Conservation (phyloP, 2,888 invertebrate species). For the Brachypalpus laphriformis region DNA sequence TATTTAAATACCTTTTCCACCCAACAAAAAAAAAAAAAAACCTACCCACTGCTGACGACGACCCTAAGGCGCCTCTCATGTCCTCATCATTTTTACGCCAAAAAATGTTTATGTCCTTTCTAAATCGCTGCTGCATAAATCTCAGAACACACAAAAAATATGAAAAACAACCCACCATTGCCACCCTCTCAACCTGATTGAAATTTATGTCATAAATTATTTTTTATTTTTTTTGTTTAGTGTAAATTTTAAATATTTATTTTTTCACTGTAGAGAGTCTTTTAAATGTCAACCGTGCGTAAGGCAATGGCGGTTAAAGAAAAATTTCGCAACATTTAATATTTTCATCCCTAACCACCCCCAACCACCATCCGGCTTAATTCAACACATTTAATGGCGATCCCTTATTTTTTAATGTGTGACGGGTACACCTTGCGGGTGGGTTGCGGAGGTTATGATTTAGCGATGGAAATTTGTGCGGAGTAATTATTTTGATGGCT, state of each 20-base stretch:
- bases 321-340: conserved; percentile 50
- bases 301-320: conserved; percentile 13
- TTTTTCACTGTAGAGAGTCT: conserved; percentile 16
- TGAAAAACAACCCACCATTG: conserved; percentile 27
- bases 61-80: conserved; percentile 3
- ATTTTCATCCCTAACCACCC: not conserved
- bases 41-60: not conserved
- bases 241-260: conserved; percentile 54
- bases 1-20: conserved; percentile 36
- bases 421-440: not conserved
- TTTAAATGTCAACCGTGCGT: conserved; percentile 60
- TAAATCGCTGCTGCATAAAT: conserved; percentile 65
- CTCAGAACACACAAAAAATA: conserved; percentile 28
- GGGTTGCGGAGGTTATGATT: conserved; percentile 24
- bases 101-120: conserved; percentile 62
- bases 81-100: conserved; percentile 52
- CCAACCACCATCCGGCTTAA: not conserved
- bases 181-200: conserved; percentile 28
- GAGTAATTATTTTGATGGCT: conserved; percentile 60
- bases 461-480: conserved; percentile 54
- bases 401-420: conserved; percentile 6
- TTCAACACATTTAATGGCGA: conserved; percentile 32
- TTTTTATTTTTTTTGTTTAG: not conserved
- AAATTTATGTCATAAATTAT: conserved; percentile 67
- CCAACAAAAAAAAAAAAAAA: too few species aligned